phyloP scores from a whole-genome alignment of 2,113 vertebrate species.

The Rhabdomys dilectus region DNA sequence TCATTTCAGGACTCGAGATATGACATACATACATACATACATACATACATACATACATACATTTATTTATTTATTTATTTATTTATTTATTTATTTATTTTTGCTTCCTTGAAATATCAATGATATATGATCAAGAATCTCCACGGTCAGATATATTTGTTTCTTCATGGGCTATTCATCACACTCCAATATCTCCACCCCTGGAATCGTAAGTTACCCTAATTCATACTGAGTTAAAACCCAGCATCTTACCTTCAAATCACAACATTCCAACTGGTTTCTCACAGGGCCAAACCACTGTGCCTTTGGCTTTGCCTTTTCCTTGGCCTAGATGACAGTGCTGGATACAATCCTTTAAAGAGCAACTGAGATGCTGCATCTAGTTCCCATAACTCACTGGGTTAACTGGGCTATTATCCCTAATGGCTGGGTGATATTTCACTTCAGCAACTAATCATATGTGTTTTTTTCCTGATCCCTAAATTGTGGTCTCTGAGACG shows the following conservation, averaged over 20 bases:
- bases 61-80: no score
- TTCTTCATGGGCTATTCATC: not conserved
- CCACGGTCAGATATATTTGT: not conserved
- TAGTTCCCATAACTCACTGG: not conserved
- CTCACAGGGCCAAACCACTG: not conserved
- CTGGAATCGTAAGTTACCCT: not conserved
- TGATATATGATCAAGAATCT: not conserved
- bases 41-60: not conserved
- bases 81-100: not conserved
- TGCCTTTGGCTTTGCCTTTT: not conserved
- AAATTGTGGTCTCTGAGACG: not conserved
- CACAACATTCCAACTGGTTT: not conserved
- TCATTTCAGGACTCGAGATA: not conserved
- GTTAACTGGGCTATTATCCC: not conserved
- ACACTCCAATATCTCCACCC: not conserved
- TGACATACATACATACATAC: not conserved
- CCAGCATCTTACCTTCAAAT: not conserved
- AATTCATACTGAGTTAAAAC: not conserved
- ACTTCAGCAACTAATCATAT: not conserved
- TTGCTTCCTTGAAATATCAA: not conserved
- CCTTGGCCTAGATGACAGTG: not conserved
- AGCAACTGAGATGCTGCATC: not conserved
- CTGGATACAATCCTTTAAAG: not conserved
- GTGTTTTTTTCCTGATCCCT: not conserved
- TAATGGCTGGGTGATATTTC: slow-evolving; percentile 29